phyloP scores from a whole-genome alignment of 2,888 invertebrate species.

The Lepidochrysops patricia region DNA sequence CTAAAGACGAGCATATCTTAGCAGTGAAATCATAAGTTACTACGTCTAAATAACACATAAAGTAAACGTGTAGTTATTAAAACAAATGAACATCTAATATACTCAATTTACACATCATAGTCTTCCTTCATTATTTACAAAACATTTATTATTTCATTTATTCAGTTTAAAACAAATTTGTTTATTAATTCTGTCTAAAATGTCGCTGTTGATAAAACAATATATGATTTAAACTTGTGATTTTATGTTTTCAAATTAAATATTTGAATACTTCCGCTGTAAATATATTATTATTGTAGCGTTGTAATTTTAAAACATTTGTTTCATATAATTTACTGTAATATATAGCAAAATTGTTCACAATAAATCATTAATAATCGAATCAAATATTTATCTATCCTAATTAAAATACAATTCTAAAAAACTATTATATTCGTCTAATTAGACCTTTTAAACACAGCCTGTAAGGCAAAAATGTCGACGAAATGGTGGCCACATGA shows the following conservation, averaged over 20 bases:
- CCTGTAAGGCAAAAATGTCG: slow-evolving; percentile 51
- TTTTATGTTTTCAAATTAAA: no score
- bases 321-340: no score
- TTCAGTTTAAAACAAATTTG: no score
- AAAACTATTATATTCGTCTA: slow-evolving; percentile 25
- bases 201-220: no score
- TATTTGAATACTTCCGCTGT: no score
- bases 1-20: not conserved
- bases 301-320: no score
- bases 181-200: no score
- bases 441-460: slow-evolving; percentile 49
- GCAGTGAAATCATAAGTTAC: not conserved
- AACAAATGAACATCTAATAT: not conserved
- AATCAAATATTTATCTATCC: slow-evolving; percentile 14
- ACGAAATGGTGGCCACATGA: slow-evolving; percentile 24
- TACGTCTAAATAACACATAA: not conserved
- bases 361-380: no score
- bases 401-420: slow-evolving; percentile 21
- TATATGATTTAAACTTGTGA: no score
- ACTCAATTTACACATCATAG: not conserved
- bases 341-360: no score
- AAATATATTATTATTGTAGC: no score
- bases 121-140: not conserved
- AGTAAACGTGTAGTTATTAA: not conserved
- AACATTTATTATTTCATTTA: slow-evolving; percentile 16